Conservation (phyloP, 1,140 invertebrate species). For the Globodera ellingtonae region DNA sequence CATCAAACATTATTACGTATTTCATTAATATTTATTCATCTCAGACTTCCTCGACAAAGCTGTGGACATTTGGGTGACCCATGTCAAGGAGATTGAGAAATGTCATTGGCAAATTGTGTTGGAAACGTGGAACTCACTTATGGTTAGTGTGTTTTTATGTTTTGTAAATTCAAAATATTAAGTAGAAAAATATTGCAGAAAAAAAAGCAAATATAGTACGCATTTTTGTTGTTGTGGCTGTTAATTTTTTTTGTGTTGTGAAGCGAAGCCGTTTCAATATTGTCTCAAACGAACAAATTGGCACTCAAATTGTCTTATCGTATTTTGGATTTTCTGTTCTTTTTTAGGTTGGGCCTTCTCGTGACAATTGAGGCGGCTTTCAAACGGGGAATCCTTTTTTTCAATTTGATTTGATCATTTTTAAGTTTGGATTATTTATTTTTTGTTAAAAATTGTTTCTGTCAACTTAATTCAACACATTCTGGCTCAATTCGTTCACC, state of each 20-base stretch:
- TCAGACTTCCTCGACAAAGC: slow-evolving; percentile 10
- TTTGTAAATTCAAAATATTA: no score
- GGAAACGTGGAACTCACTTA: not conserved
- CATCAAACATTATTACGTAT: not conserved
- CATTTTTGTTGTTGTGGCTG: no score
- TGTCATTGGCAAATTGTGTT: slow-evolving; percentile 14
- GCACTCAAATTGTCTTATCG: no score
- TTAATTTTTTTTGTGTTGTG: no score
- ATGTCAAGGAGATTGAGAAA: not conserved
- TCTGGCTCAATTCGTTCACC: not conserved
- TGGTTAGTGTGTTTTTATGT: not conserved
- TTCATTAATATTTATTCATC: not conserved
- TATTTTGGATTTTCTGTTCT: not conserved
- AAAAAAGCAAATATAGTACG: no score
- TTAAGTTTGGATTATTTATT: not conserved
- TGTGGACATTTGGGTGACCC: not conserved
- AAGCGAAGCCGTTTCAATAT: no score
- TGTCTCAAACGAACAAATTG: no score
- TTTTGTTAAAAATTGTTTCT: no score
- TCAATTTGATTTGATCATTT: not conserved
- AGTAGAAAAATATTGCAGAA: not conserved
- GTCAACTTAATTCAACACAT: no score
- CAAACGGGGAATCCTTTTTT: not conserved
- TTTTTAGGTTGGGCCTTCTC: not conserved
- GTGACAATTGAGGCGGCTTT: not conserved